phyloP scores from a whole-genome alignment of 2,888 invertebrate genomes.

The Apocheima hispidaria region DNA sequence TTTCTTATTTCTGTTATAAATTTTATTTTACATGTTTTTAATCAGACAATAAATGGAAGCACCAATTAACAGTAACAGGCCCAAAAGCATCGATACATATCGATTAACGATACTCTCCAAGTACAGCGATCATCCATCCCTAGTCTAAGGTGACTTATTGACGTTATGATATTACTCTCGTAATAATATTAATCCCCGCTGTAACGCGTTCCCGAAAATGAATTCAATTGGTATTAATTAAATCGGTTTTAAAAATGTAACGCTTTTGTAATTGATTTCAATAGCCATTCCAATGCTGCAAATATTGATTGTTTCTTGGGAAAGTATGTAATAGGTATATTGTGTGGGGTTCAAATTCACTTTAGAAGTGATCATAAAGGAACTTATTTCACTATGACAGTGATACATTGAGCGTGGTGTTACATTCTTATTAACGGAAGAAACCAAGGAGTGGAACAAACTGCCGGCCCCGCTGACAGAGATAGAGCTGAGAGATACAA shows the following conservation, averaged over 20 bases:
- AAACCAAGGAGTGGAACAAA: too few species aligned
- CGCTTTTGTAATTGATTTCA: background rate
- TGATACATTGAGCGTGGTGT: too few species aligned
- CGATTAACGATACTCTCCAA: conserved; percentile 13
- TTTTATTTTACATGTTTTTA: too few species aligned
- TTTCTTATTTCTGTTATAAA: too few species aligned
- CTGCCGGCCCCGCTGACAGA: too few species aligned
- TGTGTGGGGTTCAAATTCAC: background rate
- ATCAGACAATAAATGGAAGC: background rate
- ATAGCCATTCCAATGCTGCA: too few species aligned
- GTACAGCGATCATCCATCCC: conserved; percentile 6
- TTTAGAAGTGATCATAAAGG: background rate
- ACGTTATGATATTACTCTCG: conserved; percentile 53
- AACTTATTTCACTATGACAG: too few species aligned
- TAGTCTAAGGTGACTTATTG: conserved; percentile 45
- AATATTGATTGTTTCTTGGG: background rate
- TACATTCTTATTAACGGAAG: too few species aligned
- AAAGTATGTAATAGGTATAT: background rate
- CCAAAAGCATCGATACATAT: background rate
- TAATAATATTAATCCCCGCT: conserved; percentile 57
- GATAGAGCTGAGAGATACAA: too few species aligned
- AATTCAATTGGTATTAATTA: conserved; percentile 33
- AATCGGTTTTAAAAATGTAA: conserved; percentile 24
- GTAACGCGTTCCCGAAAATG: conserved; percentile 30
- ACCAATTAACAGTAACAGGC: background rate